Conservation (phyloP, 2,113 vertebrate species). For the Spea multiplicata region DNA sequence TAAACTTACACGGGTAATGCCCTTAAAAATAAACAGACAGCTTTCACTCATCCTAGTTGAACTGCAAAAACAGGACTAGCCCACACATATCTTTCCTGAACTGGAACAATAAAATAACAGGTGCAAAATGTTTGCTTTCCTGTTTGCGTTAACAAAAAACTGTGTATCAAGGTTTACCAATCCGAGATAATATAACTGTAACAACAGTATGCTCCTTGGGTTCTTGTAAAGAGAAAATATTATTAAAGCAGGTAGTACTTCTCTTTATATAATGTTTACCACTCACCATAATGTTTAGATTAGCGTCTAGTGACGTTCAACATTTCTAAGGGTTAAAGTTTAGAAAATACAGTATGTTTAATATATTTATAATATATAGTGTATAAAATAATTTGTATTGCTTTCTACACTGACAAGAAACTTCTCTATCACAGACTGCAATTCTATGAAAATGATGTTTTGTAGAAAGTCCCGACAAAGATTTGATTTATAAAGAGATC, state of each 20-base stretch:
- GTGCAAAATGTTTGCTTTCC: constrained; percentile 22
- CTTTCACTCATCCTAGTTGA: not conserved
- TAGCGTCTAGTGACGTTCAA: too few relatives aligned
- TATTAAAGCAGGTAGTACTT: too few relatives aligned
- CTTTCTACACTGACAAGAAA: too few relatives aligned
- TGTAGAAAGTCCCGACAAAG: not conserved
- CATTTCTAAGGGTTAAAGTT: too few relatives aligned
- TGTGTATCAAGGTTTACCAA: constrained; percentile 9
- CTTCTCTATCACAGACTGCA: too few relatives aligned
- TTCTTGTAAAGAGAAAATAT: too few relatives aligned
- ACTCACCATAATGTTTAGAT: too few relatives aligned
- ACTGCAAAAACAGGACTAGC: not conserved
- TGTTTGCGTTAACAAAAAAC: not conserved
- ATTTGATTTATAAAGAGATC: not conserved
- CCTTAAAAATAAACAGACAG: constrained; percentile 11
- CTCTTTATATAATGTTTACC: too few relatives aligned
- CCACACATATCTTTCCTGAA: not conserved
- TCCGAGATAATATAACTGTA: constrained; percentile 4
- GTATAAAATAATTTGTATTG: too few relatives aligned
- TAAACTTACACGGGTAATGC: constrained; percentile 6
- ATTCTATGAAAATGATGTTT: not conserved
- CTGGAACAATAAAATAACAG: constrained; percentile 21
- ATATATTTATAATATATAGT: too few relatives aligned
- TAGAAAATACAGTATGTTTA: too few relatives aligned
- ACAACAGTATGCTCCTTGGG: not conserved